Evolutionary conservation across 2,888 invertebrate species (phyloP).

Genomic region (Myopa tessellatipennis): DNA sequence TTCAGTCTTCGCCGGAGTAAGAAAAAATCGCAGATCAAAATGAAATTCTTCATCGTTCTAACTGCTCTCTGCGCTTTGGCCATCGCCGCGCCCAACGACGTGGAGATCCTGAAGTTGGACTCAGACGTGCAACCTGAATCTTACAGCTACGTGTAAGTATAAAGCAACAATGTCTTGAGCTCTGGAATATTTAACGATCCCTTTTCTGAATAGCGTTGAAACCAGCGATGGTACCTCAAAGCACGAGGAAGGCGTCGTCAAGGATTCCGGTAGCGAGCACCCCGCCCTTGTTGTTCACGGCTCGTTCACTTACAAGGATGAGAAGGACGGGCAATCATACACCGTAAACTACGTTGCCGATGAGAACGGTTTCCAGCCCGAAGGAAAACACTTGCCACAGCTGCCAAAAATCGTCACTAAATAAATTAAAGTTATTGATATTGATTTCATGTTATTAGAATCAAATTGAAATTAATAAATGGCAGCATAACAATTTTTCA

Average conservation of each 20-base stretch:
- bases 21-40: conserved; percentile 30
- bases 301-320: conserved; percentile 49
- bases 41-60: conserved; percentile 53
- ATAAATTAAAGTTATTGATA: too few relatives aligned
- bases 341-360: conserved; percentile 67
- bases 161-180: not conserved
- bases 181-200: not conserved
- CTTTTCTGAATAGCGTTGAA: conserved; percentile 32
- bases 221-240: conserved; percentile 44
- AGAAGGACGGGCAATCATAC: conserved; percentile 72
- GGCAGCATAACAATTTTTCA: too few relatives aligned
- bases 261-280: conserved; percentile 48
- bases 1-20: conserved; percentile 35
- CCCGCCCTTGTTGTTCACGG: conserved; percentile 52
- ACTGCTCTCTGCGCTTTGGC: conserved; percentile 55
- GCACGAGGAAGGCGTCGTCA: conserved; percentile 39
- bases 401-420: conserved; percentile 16
- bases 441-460: too few relatives aligned
- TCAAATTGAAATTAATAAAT: too few relatives aligned
- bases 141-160: conserved; percentile 72
- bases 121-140: conserved; percentile 72
- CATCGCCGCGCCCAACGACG: conserved; percentile 53
- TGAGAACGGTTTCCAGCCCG: conserved; percentile 67
- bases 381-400: conserved; percentile 65
- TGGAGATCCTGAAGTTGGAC: conserved; percentile 57